phyloP scores from a whole-genome alignment of 2,113 vertebrate genomes.

The Apteryx owenii region DNA sequence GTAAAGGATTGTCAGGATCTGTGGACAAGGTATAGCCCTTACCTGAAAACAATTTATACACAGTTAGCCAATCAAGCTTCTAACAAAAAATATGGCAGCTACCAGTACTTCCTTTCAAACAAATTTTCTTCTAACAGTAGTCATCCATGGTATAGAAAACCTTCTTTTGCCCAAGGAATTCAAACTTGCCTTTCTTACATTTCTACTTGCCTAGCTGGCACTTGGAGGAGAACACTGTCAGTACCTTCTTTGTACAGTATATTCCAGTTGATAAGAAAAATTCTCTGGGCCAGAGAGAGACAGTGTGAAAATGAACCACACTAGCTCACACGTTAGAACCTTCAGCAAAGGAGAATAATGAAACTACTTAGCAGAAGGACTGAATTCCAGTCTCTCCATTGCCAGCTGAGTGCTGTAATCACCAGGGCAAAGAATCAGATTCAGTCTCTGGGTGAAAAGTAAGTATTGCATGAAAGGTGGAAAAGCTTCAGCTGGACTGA shows the following conservation, averaged over 20 bases:
- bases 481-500: background rate
- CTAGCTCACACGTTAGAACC: background rate
- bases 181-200: background rate
- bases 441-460: background rate
- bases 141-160: background rate
- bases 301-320: background rate
- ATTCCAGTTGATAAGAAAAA: background rate
- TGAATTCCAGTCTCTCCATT: background rate
- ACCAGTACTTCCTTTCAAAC: background rate
- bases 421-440: background rate
- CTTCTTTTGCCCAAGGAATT: background rate
- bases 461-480: background rate
- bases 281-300: background rate
- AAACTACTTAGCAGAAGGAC: background rate
- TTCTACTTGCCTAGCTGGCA: background rate
- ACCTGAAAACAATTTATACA: background rate
- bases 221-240: background rate
- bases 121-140: background rate
- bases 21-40: background rate
- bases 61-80: background rate
- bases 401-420: background rate
- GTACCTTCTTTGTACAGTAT: rapidly evolving
- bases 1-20: background rate
- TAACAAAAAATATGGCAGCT: background rate
- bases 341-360: background rate